Evolutionary conservation across 2,797 vertebrate species (phyloP).

Genomic region (Halcyon leucocephala): DNA sequence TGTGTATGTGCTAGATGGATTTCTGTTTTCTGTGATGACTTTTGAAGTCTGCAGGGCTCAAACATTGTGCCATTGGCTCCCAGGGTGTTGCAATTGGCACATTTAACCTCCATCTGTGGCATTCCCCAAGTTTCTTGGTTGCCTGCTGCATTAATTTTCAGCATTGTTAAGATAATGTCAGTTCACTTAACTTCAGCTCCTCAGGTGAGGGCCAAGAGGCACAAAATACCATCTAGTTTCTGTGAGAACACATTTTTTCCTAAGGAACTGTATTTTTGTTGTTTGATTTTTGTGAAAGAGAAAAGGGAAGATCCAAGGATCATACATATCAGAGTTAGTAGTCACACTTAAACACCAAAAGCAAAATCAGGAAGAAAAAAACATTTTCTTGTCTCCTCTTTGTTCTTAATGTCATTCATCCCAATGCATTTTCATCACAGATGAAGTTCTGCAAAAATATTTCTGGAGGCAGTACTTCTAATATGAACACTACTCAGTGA

Average conservation of each 20-base stretch:
- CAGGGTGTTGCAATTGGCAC: background rate
- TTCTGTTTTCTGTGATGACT: background rate
- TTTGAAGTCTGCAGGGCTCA: background rate
- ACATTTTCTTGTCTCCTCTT: background rate
- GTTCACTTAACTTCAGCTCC: background rate
- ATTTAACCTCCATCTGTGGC: background rate
- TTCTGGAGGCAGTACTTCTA: background rate
- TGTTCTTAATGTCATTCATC: background rate
- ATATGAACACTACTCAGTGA: background rate
- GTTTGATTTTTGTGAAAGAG: background rate
- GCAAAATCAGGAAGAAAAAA: background rate
- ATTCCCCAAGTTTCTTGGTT: background rate
- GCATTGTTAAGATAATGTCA: background rate
- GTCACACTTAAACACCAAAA: background rate
- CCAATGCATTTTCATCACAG: background rate
- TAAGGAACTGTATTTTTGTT: background rate
- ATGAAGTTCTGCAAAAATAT: background rate
- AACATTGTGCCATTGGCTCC: background rate
- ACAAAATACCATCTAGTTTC: background rate
- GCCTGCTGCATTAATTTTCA: background rate
- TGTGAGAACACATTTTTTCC: background rate
- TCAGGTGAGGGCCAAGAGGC: background rate
- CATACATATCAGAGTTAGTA: background rate
- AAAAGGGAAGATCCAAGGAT: background rate
- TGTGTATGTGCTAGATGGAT: background rate